Conservation (phyloP, 2,888 invertebrate genomes). For the Andrena bicolor region DNA sequence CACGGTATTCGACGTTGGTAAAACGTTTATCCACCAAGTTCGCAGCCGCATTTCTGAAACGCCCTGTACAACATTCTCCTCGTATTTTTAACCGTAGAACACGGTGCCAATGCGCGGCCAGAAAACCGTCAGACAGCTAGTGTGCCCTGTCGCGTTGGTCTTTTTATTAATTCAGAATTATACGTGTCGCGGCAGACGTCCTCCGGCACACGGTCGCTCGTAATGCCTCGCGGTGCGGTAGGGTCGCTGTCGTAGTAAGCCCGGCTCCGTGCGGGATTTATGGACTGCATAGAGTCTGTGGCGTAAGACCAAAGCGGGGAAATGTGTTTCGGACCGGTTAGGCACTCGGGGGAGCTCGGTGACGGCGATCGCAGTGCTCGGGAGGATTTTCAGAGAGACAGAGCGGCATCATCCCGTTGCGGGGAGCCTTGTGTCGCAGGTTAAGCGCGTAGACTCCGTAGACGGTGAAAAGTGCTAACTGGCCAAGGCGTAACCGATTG, state of each 20-base stretch:
- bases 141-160: background rate
- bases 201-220: background rate
- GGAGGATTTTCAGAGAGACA: conserved; percentile 28
- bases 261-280: conserved; percentile 49
- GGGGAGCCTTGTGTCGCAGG: background rate
- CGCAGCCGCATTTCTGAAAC: too few species aligned
- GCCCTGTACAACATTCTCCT: too few species aligned
- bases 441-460: background rate
- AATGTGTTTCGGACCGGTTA: conserved; percentile 44
- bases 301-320: conserved; percentile 36
- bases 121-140: background rate
- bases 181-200: background rate
- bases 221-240: conserved; percentile 14
- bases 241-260: conserved; percentile 33
- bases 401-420: background rate
- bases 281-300: conserved; percentile 39
- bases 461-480: too few species aligned
- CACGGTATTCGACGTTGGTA: too few species aligned
- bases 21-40: too few species aligned
- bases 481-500: background rate
- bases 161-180: conserved; percentile 21
- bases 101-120: background rate
- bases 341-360: conserved; percentile 17
- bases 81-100: background rate
- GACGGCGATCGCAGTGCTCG: conserved; percentile 29